Evolutionary conservation across 2,888 invertebrate species (phyloP), one percentile per base, ranked within the genome.

Genomic region (Hypomecis atomaria): DNA sequence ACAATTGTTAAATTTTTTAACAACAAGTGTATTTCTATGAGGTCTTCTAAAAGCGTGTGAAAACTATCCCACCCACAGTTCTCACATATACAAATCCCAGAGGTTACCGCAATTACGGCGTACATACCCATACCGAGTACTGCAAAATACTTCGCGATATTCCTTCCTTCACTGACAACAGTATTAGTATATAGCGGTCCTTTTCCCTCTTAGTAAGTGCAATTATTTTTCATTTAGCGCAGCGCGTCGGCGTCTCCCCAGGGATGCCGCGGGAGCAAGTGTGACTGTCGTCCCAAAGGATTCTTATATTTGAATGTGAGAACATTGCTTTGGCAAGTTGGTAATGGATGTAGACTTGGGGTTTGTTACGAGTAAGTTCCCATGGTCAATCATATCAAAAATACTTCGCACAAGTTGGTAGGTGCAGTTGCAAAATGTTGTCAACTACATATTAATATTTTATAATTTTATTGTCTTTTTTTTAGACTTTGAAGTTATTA

Each of bases 201-300:
- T 74, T 71, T 62, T 78, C 73, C 73, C 79, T 77, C 80, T 47
- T 60, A 70, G 63, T 72, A 70, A 75, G 62, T 66, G 64, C 88
- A 88, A 92, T 92, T 91, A 92, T 91, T 89, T 92, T 92, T 92
- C 89, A 92, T 92, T 92, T 90, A 92, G 86, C 84, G 84, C 64
- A 56, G 57, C 84, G 87, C 84, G 86, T 83, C 79, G 83, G 82
- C 72, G 60, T 68, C 77, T 86, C 92, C 84, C 85, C 7, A 9
- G 90, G 83, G 92, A 85, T 69, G 60, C 60, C 72, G 76, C 78
- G 83, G 85, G 85, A 85, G 86, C 88, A 88, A 90, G 87, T 86
- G 85, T 74, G 74, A 73, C 78, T 77, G 73, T 73, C 66, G 73
- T 82, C 83, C 84, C 72, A 73, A 67, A 77, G 77, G 79, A 82